Base-by-base conservation (phyloP, 1,140 invertebrate species). In the Pachyrhynchus sulphureomaculatus region DNA sequence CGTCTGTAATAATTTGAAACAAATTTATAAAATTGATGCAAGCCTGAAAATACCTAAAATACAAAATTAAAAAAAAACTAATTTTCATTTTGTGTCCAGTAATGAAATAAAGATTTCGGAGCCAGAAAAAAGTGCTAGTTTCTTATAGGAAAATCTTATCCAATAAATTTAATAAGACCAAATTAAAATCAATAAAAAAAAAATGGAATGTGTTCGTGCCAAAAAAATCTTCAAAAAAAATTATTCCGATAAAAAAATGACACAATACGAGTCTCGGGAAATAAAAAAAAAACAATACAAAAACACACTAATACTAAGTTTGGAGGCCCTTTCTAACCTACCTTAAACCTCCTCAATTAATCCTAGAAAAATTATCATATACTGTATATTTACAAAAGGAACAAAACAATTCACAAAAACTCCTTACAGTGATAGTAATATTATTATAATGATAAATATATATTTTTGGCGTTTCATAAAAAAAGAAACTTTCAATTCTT, bases 381-480 rank as follows among this genome's bases (percentile, higher is more conserved):
- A 63, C 49, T 45, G 34, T 47, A 56, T 71, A 75, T 75, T 62
- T 75, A 75, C 73, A 75, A 72, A 75, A 75, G 72, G 73, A 74
- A 75, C 72, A 72, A 71, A 75, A 75, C 44, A 55, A 69, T 69
- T 65, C 72, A 66, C 68, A 68, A 70, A 37, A 61, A 67, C 61
- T 64, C 18, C 53, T 56, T 62, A 62, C 37, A 61, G 41, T 21
- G 49, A 60, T 37, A 42, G 29, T 48, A 39, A 48, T 56, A 57
- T 65, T 66, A 61, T 65, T 68, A 68, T 54, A 58, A 59, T 53
- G 68, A 74, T 74, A 73, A 74, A 72, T 71, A 72, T 72, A 72
- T 73, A 65, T 72, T 74, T 74, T 75, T 75, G 73, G 73, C 68
- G 72, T 72, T 72, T 72, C 68, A 67, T 68, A 70, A 65, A 71